Conservation (phyloP, 1,140 invertebrate species). For the Apis dorsata region DNA sequence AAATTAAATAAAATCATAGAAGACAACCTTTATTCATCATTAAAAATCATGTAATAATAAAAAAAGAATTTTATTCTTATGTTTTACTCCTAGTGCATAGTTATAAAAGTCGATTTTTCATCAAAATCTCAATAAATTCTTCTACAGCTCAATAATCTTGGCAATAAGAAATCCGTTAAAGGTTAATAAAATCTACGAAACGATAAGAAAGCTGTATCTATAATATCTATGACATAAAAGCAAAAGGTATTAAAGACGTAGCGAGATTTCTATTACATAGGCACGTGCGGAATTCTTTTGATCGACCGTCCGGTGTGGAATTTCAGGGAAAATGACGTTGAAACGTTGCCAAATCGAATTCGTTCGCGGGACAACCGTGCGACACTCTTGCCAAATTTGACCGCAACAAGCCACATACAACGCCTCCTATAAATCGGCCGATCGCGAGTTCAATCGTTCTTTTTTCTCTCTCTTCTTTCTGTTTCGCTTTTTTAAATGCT, state of each 20-base stretch:
- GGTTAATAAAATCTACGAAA: conserved; percentile 3
- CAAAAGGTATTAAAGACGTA: background rate
- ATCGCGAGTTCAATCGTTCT: conserved; percentile 20
- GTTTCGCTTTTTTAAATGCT: conserved; percentile 9
- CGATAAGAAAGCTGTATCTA: conserved; percentile 12
- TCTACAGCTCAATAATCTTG: background rate
- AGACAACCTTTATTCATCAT: too few species aligned
- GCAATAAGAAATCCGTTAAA: background rate
- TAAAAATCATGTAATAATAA: too few species aligned
- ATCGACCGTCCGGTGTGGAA: background rate
- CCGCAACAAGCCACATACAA: conserved; percentile 23
- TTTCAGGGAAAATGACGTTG: conserved; percentile 7
- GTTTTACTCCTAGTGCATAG: too few species aligned
- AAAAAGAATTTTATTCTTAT: too few species aligned
- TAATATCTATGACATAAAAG: conserved; percentile 1
- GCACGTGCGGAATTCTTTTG: background rate
- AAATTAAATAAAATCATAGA: too few species aligned
- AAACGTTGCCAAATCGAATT: conserved; percentile 52
- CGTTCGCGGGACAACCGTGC: conserved; percentile 31
- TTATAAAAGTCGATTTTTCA: too few species aligned
- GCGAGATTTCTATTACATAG: background rate
- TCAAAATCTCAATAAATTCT: too few species aligned
- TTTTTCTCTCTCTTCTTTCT: background rate
- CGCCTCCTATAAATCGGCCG: conserved; percentile 37
- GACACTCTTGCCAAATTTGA: conserved; percentile 49